Conservation (phyloP, 2,888 invertebrate genomes). For the Peribatodes rhomboidaria region DNA sequence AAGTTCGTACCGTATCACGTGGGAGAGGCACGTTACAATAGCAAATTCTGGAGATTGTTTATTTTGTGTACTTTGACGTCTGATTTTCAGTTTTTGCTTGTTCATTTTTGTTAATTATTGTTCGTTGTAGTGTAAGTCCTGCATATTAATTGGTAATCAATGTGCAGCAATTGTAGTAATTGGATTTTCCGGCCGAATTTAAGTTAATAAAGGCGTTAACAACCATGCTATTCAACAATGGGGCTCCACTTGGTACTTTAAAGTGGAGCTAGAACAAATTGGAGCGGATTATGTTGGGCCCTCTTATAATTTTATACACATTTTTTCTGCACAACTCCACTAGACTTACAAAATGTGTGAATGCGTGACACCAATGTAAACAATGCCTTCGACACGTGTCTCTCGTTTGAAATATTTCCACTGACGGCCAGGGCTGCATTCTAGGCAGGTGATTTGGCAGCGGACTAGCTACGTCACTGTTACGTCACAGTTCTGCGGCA, state of each 20-base stretch:
- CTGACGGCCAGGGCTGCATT: conserved; percentile 28
- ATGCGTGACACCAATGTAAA: conserved; percentile 14
- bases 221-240: neutral
- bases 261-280: no score
- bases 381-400: conserved; percentile 24
- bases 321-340: neutral
- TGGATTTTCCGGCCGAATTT: no score
- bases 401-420: conserved; percentile 20
- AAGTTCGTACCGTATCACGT: conserved; percentile 8
- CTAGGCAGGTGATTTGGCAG: conserved; percentile 31
- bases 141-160: no score
- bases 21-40: conserved; percentile 2
- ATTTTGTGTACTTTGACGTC: neutral
- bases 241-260: no score
- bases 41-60: conserved; percentile 15
- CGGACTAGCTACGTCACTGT: conserved; percentile 13
- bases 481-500: conserved; percentile 30
- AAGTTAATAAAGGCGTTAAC: neutral
- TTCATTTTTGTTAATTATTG: neutral
- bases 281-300: no score
- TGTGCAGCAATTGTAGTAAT: no score
- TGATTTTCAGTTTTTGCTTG: neutral
- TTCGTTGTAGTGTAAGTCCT: no score
- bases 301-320: no score
- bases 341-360: neutral